Base-by-base conservation (phyloP, 2,797 vertebrate genomes). In the Muscicapa comitata region DNA sequence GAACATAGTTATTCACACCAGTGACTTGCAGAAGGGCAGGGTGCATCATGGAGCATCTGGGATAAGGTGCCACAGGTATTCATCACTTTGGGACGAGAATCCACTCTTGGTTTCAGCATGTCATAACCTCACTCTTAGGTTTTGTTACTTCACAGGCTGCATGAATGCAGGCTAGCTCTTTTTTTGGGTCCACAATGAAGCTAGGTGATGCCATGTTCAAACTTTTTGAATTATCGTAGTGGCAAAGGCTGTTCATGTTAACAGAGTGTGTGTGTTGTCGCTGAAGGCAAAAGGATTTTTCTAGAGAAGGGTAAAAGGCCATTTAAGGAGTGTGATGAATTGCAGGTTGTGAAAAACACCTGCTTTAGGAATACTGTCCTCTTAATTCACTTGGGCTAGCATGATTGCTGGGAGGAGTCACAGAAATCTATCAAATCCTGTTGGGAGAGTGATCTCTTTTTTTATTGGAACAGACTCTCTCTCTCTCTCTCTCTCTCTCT, bases 131-230 rank as follows among this genome's bases (percentile, higher is more conserved):
- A 17, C 16, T 50, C n/a, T 42, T 33, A 17, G 9, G 3, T 62
- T 84, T 13, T 1, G 7, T 31, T 31, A 9, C 24, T 70, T 71
- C 61, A 10, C 17, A 73, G 20, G 17, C 28, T 38, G 29, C 40
- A 62, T 76, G 48, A 61, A 55, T 42, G 28, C 65, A 53, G 43
- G 17, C 16, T 51, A n/a, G 11, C 26, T 83, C 23, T 37, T 47
- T 20, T 47, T 79, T 74, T 61, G 25, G 28, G 28, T 88, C 40
- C 7, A 4, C 1, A 0, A 13, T 45, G 54, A 88, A 87, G 31
- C 40, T 51, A 13, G 13, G 4, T 45, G 33, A 70, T 57, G 33
- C 17, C 19, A 17, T 0, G 0, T 43, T 80, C 9, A 54, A 9
- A 3, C 43, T 29, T 68, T 73, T 68, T 2, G 40, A 53, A 25